Evolutionary conservation across 2,888 invertebrate genomes (phyloP), one percentile per base, ranked within the genome.

Genomic region (Dugesia japonica): DNA sequence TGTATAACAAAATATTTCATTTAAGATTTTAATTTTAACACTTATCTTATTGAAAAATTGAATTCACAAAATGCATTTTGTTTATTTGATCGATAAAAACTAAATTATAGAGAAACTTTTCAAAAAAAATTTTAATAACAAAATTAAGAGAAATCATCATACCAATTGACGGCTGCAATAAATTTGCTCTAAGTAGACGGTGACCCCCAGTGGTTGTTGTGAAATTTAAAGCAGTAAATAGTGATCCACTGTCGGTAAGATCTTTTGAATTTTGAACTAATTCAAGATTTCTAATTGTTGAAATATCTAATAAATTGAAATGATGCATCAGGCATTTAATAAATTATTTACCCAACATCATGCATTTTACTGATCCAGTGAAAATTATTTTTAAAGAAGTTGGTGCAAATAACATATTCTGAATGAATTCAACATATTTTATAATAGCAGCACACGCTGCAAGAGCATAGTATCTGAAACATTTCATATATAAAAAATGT

Each of bases 391-490:
- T 90, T 78, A 94, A 84, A 0, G 92, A 90, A 81, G 89, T 88
- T 75, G 89, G 88, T 0, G 89, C 88, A 83, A 90, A 92, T 23
- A 89, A 87, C 23, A 90, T 86, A 79, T 89, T 89, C 81, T 91
- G 89, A 77, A 89, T 89, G 80, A 89, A 89, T 84, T 93, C 92
- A 0, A 92, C 88, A 83, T 92, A 93, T 81, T 90, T 90, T 1
- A 94, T 82, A 0, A 94, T 87, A 1, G 92, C 93, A 20, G 91
- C 89, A n/a, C 89, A 89, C 0, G 93, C 89, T 13, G 92, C 89
- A 75, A 94, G 83, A 17, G 91, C 90, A 82, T 92, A 92, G 83
- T 91, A 92, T 82, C 92, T 92, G 17, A 13, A n/a, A 56, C n/a
- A 56, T 9, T 56, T 20, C n/a, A n/a, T n/a, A n/a, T n/a, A n/a